Percentiles rank a stretch among this genome's conserved stretches.
phyloP scores from a whole-genome alignment of 2,888 invertebrate species.

The Cataglyphis rosenhaueri region DNA sequence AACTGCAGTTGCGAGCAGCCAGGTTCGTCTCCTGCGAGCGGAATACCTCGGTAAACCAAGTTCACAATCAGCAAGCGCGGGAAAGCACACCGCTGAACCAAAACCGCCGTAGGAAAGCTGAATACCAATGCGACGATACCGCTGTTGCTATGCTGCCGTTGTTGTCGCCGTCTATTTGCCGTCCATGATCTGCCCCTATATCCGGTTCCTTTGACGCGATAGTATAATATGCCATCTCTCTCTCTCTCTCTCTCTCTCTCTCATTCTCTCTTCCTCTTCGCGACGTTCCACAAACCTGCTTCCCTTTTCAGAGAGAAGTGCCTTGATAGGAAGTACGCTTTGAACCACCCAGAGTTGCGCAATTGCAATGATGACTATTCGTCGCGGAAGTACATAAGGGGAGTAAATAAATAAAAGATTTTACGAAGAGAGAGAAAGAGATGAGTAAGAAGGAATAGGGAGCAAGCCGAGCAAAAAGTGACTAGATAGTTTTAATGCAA shows the following conservation, averaged over 20 bases:
- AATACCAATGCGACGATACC: constrained; percentile 63
- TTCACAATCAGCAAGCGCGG: constrained; percentile 66
- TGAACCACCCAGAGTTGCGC: background rate
- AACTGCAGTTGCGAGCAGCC: constrained; percentile 34
- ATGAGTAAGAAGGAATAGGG: background rate
- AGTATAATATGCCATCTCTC: constrained; percentile 59
- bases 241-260: background rate
- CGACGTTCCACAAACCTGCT: constrained; percentile 15
- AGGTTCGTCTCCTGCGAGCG: constrained; percentile 54
- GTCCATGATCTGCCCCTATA: constrained; percentile 70
- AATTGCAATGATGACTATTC: constrained; percentile 23
- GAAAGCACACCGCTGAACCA: constrained; percentile 65
- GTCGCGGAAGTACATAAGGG: constrained; percentile 10
- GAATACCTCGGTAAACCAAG: constrained; percentile 72
- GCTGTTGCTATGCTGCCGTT: constrained; percentile 5
- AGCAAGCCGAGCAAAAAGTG: constrained; percentile 19
- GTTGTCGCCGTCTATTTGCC: constrained; percentile 43
- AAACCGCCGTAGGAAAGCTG: constrained; percentile 70
- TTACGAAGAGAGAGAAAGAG: constrained; percentile 3
- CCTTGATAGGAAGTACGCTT: background rate
- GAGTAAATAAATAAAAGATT: constrained; percentile 46
- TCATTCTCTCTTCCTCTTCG: background rate
- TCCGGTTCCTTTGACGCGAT: constrained; percentile 71
- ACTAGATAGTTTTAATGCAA: constrained; percentile 37
- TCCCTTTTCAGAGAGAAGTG: constrained; percentile 16